Evolutionary conservation across 2,113 vertebrate genomes (phyloP), one percentile per base, ranked within the genome.

Genomic region (Mus musculus): DNA sequence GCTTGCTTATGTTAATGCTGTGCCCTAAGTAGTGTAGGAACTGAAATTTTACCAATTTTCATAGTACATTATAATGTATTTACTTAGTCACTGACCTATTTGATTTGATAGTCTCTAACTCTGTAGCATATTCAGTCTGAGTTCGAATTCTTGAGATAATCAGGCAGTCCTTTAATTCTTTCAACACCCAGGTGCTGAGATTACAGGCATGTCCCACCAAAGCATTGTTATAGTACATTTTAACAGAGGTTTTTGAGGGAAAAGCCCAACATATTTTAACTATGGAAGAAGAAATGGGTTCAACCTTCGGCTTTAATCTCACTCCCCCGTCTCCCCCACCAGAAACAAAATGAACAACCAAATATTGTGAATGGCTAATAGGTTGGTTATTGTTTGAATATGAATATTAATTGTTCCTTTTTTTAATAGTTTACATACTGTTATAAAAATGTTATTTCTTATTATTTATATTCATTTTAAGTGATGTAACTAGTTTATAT

Each of bases 381-480:
- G 3, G 3, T 59, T 65, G 9, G 39, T 80, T 80, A 61, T 42
- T 69, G 20, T 30, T 72, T 87, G 24, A 52, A 56, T 36, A 20
- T 65, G 4, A 5, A 36, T 28, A n/a, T 36, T 54, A 73, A n/a
- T 77, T 16, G 36, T 14, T 69, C 33, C 2, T 36, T 63, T 89
- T 46, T 11, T 12, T 14, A 30, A 54, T n/a, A 61, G 14, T n/a
- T 89, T 87, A 42, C 49, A 52, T 63, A 30, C 0, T 30, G 13
- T 63, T 49, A 22, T 65, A 85, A 86, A 96, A 16, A 72, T 67
- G 9, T 30, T 78, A 36, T 2, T 90, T 88, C 22, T 71, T 93
- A 59, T 22, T 88, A 52, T 88, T 94, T 78, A 71, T 54, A 33
- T 89, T 5, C 7, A 7, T 95, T 84, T 54, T 36, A 81, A 93